Evolutionary conservation across 1,140 invertebrate genomes (phyloP), one percentile per base, ranked within the genome.

Genomic region (Dendrolimus punctatus): DNA sequence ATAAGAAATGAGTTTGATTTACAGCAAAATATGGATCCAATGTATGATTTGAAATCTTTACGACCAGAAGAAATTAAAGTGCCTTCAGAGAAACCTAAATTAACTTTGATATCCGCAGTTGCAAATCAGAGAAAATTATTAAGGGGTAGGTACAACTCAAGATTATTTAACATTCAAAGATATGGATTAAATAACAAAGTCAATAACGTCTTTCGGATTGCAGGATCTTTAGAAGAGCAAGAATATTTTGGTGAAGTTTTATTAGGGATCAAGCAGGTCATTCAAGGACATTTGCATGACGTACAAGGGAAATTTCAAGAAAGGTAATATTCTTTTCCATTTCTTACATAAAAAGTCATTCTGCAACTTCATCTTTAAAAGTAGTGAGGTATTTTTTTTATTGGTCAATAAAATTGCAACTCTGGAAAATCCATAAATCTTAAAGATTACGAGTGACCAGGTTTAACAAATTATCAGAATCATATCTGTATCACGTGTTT

Each of bases 221-320:
- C 80, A 84, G 89, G 88, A 47, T 87, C 87, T 23, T 53, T 88
- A 53, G 90, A 91, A 68, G 91, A 94, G 64, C 92, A 94, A 66
- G 93, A 94, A 75, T 94, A 92, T 85, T 91, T 94, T 69, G 90
- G 91, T 39, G 92, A 93, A 66, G 90, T 95, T 41, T 83, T 95
- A 39, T 75, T 90, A 57, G 93, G 92, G 44, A 94, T 95, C 47
- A 92, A 93, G 70, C 90, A 93, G 68, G 91, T 95, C 36, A 93
- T 95, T 72, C 92, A 93, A 73, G 87, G 89, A 8, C 91, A 93
- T 74, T 81, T 93, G 62, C 90, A 90, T 59, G 91, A 92, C 42
- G 88, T 92, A 53, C 91, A 92, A 80, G 88, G 88, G 57, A 91
- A 91, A 72, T 91, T 91, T 80, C 89, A 91, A 69, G 88, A 90